These are phyloP conservation scores for Oasisia sp. DNA, from an alignment of 2,888 invertebrate species.

Conservation along the genomic window DNA sequence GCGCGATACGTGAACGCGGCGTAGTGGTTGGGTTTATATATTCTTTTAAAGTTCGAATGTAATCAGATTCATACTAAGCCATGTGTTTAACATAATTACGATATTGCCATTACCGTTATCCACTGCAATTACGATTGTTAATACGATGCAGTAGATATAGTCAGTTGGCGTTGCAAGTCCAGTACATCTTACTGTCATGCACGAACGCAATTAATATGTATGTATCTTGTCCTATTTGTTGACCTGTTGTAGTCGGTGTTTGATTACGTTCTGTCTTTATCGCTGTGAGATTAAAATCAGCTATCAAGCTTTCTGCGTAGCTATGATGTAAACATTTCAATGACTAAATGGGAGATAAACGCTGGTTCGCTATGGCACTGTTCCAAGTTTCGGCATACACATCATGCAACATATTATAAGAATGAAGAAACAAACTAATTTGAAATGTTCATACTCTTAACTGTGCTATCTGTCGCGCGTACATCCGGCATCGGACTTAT, in stretches of 20 bases:
- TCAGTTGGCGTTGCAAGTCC: background rate
- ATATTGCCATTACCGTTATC: background rate
- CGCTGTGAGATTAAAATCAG: background rate
- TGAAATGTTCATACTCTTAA: no score
- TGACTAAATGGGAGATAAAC: background rate
- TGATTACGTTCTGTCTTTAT: background rate
- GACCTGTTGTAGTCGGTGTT: background rate
- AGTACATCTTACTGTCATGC: background rate
- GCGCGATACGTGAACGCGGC: background rate
- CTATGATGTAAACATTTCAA: background rate
- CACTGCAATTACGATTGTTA: background rate
- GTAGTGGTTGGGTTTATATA: background rate
- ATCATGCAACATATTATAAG: no score
- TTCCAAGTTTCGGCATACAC: no score
- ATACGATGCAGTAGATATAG: background rate
- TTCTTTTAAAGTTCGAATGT: background rate
- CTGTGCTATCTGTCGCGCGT: no score
- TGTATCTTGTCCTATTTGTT: background rate
- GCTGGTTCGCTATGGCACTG: background rate
- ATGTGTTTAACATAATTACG: background rate
- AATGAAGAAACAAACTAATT: no score
- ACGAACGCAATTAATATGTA: background rate
- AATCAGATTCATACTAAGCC: background rate
- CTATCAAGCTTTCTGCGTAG: background rate
- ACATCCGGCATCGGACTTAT: no score